Evolutionary conservation across 2,797 vertebrate genomes (phyloP).

Genomic region (Manis javanica): DNA sequence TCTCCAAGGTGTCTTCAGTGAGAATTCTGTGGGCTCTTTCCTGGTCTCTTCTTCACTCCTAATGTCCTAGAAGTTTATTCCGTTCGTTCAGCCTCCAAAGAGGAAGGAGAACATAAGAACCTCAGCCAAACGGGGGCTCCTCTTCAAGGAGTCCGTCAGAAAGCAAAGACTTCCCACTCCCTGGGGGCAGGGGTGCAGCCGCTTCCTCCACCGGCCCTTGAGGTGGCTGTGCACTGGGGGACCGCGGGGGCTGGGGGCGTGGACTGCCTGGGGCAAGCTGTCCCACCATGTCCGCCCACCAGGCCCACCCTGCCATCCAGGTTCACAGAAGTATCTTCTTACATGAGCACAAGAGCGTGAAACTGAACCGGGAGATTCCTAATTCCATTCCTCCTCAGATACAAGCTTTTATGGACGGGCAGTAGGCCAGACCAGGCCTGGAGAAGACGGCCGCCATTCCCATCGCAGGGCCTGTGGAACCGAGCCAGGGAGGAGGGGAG

Average conservation of each 20-base stretch:
- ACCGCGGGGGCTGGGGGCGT: rapidly evolving
- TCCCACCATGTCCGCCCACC: rapidly evolving
- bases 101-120: background rate
- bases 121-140: background rate
- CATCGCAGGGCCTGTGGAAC: background rate
- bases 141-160: background rate
- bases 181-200: background rate
- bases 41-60: background rate
- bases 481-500: slow-evolving; percentile 73
- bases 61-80: background rate
- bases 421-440: background rate
- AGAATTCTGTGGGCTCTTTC: background rate
- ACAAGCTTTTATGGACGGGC: slow-evolving; percentile 50
- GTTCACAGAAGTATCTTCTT: slow-evolving; percentile 43
- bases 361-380: background rate
- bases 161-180: background rate
- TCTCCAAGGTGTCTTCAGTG: background rate
- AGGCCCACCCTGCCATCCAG: background rate
- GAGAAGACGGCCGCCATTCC: slow-evolving; percentile 3
- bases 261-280: rapidly evolving
- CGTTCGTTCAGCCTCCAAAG: background rate
- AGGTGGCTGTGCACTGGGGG: rapidly evolving
- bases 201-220: rapidly evolving
- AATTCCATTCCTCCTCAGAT: background rate
- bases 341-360: background rate